phyloP scores from a whole-genome alignment of 2,888 invertebrate genomes.

The Invenusta paracnida region DNA sequence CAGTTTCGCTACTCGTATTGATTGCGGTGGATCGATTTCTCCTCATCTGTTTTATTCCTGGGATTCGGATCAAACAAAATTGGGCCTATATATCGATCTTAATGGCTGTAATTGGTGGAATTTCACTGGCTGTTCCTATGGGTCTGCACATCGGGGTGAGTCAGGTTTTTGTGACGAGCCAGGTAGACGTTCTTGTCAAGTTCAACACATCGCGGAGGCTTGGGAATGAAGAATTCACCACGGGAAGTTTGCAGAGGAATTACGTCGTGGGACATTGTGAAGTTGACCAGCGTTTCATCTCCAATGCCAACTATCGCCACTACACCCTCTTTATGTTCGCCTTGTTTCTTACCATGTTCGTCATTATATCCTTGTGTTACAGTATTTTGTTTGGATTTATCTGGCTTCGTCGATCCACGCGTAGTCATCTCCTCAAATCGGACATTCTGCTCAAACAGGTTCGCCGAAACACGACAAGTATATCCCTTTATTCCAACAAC shows the following conservation, averaged over 20 bases:
- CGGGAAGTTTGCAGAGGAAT: neutral
- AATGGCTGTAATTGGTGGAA: conserved; percentile 46
- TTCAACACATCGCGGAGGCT: neutral
- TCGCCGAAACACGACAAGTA: neutral
- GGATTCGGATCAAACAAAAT: conserved; percentile 43
- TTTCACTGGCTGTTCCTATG: conserved; percentile 49
- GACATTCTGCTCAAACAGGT: neutral
- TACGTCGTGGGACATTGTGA: neutral
- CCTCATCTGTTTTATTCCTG: conserved; percentile 49
- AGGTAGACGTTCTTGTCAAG: neutral
- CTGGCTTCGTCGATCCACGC: neutral
- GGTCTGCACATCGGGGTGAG: conserved; percentile 48
- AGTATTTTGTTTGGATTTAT: neutral
- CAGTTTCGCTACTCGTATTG: conserved; percentile 50
- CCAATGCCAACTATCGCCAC: neutral
- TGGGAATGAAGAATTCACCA: no score
- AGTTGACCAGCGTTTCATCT: neutral
- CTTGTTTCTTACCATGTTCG: neutral
- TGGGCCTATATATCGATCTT: conserved; percentile 47
- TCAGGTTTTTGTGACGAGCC: neutral
- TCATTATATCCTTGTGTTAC: neutral
- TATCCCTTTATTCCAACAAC: neutral
- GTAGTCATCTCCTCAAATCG: neutral
- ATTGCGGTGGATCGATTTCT: conserved; percentile 53
- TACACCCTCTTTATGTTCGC: neutral